Evolutionary conservation across 2,888 invertebrate genomes (phyloP).

Genomic region (Ennomos quercinarius): DNA sequence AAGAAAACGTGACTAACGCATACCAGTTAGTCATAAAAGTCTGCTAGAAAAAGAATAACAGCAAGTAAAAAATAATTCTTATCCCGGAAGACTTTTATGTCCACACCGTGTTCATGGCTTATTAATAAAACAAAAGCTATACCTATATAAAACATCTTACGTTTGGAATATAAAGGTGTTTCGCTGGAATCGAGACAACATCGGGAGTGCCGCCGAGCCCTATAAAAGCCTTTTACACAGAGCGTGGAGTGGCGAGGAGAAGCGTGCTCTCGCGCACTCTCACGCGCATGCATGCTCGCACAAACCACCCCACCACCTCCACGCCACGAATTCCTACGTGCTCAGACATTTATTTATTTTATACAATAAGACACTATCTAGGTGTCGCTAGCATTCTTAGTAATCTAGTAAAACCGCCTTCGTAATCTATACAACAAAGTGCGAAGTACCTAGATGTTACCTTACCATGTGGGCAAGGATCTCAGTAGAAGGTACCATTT

Average conservation of each 20-base stretch:
- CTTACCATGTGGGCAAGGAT: constrained; percentile 5
- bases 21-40: constrained; percentile 19
- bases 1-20: constrained; percentile 10
- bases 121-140: constrained; percentile 37
- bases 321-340: constrained; percentile 62
- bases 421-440: constrained; percentile 9
- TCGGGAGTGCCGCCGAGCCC: constrained; percentile 35
- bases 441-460: constrained; percentile 1
- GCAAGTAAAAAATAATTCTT: constrained; percentile 23
- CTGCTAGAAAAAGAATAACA: constrained; percentile 15
- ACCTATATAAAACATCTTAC: constrained; percentile 36
- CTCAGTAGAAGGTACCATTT: neutral
- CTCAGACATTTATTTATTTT: constrained; percentile 64
- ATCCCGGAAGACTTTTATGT: constrained; percentile 39
- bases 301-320: constrained; percentile 29
- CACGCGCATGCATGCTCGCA: constrained; percentile 35
- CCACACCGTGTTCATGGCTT: constrained; percentile 34
- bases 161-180: constrained; percentile 42
- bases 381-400: constrained; percentile 10
- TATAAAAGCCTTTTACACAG: constrained; percentile 1
- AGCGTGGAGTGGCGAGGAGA: constrained; percentile 32
- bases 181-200: constrained; percentile 44
- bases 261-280: constrained; percentile 47
- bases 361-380: constrained; percentile 27
- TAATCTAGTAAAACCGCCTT: constrained; percentile 19